These are phyloP conservation scores for Geococcyx californianus DNA, from an alignment of 2,113 vertebrate genomes.

Conservation along the genomic window DNA sequence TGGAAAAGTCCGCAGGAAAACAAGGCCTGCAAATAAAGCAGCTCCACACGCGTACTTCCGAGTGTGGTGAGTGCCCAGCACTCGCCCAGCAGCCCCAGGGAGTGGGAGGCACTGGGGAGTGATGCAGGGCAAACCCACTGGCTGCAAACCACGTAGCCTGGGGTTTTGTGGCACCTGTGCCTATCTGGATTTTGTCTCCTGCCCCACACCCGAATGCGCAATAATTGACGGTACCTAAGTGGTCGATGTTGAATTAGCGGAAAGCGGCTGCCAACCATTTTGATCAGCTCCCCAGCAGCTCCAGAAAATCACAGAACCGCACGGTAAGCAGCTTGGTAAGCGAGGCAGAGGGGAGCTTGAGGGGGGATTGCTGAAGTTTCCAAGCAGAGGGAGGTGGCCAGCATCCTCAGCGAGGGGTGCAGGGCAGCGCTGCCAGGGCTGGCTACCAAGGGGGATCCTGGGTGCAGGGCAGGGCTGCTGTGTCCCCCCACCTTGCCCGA, in stretches of 20 bases:
- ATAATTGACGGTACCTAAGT: fast-evolving
- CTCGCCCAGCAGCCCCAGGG: neutral
- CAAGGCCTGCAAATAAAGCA: neutral
- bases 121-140: neutral
- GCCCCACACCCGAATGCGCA: fast-evolving
- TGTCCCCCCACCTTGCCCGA: neutral
- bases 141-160: fast-evolving
- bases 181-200: no score
- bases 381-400: neutral
- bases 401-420: neutral
- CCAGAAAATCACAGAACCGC: no score
- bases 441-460: neutral
- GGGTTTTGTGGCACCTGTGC: neutral
- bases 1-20: neutral
- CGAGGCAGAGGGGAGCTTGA: fast-evolving
- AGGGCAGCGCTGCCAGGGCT: fast-evolving
- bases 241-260: fast-evolving
- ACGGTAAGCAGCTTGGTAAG: fast-evolving
- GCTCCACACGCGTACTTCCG: neutral
- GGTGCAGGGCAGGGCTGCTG: neutral
- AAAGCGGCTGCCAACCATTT: neutral
- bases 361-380: fast-evolving
- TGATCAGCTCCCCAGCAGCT: neutral
- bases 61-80: neutral
- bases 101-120: neutral